Percentiles rank a stretch among this genome's conserved stretches.
Conservation (phyloP, 30 jellyfish, hydroid and myxozoan species). For the Pseudorhiza aurosa region DNA sequence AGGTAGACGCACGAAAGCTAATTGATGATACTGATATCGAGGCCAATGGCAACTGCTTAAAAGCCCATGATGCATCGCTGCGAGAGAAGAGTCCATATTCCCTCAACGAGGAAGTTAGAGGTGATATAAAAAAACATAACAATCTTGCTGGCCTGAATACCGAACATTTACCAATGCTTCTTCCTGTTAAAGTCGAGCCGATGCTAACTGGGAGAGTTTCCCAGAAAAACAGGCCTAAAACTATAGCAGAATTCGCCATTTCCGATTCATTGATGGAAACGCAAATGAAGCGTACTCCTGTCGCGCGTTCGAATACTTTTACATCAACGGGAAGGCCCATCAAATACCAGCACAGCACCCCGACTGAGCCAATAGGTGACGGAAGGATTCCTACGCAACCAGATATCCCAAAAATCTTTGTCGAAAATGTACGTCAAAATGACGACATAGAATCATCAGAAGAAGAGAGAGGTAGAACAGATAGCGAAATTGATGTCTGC, state of each 20-base stretch:
- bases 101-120: background rate
- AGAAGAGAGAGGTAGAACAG: slow-evolving; percentile 8
- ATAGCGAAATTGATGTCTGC: slow-evolving; percentile 42
- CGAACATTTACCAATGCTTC: slow-evolving; percentile 10
- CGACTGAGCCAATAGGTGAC: background rate
- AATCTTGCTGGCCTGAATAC: background rate
- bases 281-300: slow-evolving; percentile 3
- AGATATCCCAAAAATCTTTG: background rate
- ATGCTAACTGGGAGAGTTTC: slow-evolving; percentile 44
- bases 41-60: slow-evolving; percentile 51
- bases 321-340: slow-evolving; percentile 8
- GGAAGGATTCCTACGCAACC: background rate
- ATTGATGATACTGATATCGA: slow-evolving; percentile 29
- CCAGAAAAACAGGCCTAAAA: slow-evolving; percentile 33
- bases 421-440: slow-evolving; percentile 3
- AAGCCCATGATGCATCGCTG: background rate
- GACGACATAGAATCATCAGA: background rate
- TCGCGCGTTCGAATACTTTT: slow-evolving; percentile 32
- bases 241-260: slow-evolving; percentile 24
- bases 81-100: background rate
- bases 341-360: background rate
- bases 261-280: background rate
- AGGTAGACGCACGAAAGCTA: background rate
- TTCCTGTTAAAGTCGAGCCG: slow-evolving; percentile 50
- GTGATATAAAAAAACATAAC: background rate